Evolutionary conservation across 2,113 vertebrate genomes (phyloP), one percentile per base, ranked within the genome.

Genomic region (Albula goreensis): DNA sequence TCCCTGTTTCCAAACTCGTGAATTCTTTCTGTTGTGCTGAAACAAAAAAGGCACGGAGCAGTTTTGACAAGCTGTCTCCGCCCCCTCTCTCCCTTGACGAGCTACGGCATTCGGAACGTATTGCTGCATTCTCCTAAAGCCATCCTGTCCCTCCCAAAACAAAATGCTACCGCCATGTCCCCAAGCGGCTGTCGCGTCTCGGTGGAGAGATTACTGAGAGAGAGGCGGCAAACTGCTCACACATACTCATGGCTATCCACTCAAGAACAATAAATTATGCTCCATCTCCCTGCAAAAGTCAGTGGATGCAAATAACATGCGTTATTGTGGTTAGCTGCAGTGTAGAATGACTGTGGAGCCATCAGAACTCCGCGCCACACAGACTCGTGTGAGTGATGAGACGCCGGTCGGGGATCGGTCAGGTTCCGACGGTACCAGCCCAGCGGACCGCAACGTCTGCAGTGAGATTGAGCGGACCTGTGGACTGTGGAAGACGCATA

Each of bases 11-110:
- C 41, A 48, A 80, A 70, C 84, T 60, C 81, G 22, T 41, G 79
- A 17, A 66, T 78, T 51, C 87, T 57, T 48, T 70, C 80, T 63
- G 52, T 50, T 50, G 51, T 51, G 86, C 63, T 80, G 78, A 79
- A 87, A 87, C 80, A 63, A 87, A 85, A 11, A n/a, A n/a, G 60
- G 50, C 10, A 57, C 63, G 86, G 85, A 78, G 79, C n/a, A 85
- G 80, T 87, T 77, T 5, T 85, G 88, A 88, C 89, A 89, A 50
- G 25, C 83, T 31, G 84, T 88, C 86, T 83, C 85, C 82, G 84
- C 82, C 86, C 48, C 78, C 57, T 49, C 48, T 83, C 77, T 57
- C 51, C 48, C 31, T 12, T 13, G 25, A 79, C 78, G 41, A 2
- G 11, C 41, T 17, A 11, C 31, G 0, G 31, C 50, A 15, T 17